Evolutionary conservation across 1,140 invertebrate genomes (phyloP).

Genomic region (Diploscapter pachys): DNA sequence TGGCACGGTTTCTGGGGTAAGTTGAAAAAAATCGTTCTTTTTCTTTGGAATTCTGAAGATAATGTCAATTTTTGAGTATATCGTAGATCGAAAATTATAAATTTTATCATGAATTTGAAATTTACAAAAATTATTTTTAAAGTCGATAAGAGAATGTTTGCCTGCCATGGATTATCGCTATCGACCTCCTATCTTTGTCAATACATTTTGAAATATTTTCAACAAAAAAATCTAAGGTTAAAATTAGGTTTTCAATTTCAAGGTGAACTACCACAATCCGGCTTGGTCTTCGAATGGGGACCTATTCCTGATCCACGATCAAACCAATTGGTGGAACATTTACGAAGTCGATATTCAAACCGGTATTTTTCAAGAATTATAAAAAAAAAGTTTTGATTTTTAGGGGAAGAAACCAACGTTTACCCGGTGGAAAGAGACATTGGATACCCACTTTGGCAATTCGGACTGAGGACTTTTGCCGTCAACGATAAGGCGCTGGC

Average conservation of each 20-base stretch:
- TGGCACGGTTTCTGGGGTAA: background rate
- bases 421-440: constrained; percentile 30
- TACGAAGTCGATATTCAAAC: constrained; percentile 46
- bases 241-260: background rate
- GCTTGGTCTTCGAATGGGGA: constrained; percentile 55
- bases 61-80: too few species aligned
- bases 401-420: constrained; percentile 23
- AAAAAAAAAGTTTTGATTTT: background rate
- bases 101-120: too few species aligned
- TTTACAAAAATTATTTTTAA: too few species aligned
- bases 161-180: too few species aligned
- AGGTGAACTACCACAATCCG: constrained; percentile 49
- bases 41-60: too few species aligned
- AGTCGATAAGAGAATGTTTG: too few species aligned
- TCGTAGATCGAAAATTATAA: too few species aligned
- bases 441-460: constrained; percentile 34
- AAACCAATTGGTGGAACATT: constrained; percentile 61
- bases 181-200: too few species aligned
- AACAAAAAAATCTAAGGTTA: too few species aligned
- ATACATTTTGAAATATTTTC: too few species aligned
- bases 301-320: constrained; percentile 59
- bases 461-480: constrained; percentile 21
- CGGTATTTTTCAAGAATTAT: background rate
- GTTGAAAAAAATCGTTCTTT: too few species aligned
- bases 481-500: constrained; percentile 30